Evolutionary conservation across 2,113 vertebrate species (phyloP).

Genomic region (Danio rerio): GRCz12tu NC_133185.1:43059501-43060000

Average conservation of each 20-base stretch:
- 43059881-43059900: neutral
- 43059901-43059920: neutral
- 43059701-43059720: slow-evolving; percentile 9
- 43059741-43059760: neutral
- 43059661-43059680: no score
- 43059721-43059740: neutral
- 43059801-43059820: slow-evolving; percentile 7
- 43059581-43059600: no score
- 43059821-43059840: neutral
- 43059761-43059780: neutral
- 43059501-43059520: no score
- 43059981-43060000: slow-evolving; percentile 27
- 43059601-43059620: no score
- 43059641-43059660: neutral
- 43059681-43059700: neutral
- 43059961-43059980: slow-evolving; percentile 5
- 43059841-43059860: neutral
- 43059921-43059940: neutral
- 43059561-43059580: no score
- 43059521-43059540: no score
- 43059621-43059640: neutral
- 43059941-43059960: neutral
- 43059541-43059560: no score
- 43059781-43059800: slow-evolving; percentile 6
- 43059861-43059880: neutral